A percentile compares a stretch with the other conserved stretches of the same genome.
Conservation (phyloP, 2,113 vertebrate species). For the Megaleporinus macrocephalus region DNA sequence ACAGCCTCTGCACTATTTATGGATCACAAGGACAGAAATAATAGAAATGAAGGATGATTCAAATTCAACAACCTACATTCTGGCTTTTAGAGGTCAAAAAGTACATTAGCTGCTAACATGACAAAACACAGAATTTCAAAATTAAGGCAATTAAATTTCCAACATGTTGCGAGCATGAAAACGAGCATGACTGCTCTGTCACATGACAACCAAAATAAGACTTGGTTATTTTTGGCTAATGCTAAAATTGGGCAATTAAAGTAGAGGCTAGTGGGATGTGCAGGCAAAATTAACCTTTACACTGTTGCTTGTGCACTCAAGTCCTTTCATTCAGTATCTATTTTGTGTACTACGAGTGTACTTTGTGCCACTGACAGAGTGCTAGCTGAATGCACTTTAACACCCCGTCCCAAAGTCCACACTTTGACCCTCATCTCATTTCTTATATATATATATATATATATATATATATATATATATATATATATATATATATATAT, state of each 20-base stretch:
- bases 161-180: neutral
- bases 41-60: conserved; percentile 11
- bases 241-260: neutral
- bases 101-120: neutral
- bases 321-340: too few relatives aligned
- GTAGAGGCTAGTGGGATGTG: too few relatives aligned
- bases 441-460: too few relatives aligned
- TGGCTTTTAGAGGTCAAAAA: neutral
- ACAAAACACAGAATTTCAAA: too few relatives aligned
- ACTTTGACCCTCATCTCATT: too few relatives aligned
- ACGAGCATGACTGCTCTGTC: neutral
- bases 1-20: conserved; percentile 21
- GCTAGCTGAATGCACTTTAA: neutral
- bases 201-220: neutral
- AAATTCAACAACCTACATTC: conserved; percentile 35
- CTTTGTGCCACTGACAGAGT: neutral
- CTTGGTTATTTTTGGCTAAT: neutral
- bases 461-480: too few relatives aligned
- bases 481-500: too few relatives aligned
- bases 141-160: neutral
- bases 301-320: neutral
- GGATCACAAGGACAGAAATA: conserved; percentile 24
- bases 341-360: neutral
- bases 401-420: too few relatives aligned
- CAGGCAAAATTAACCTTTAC: too few relatives aligned